A percentile compares a stretch with the other conserved stretches of the same genome.
These are phyloP conservation scores for Xiphorhynchus elegans DNA, from an alignment of 2,113 vertebrate species.

Conservation along the genomic window DNA sequence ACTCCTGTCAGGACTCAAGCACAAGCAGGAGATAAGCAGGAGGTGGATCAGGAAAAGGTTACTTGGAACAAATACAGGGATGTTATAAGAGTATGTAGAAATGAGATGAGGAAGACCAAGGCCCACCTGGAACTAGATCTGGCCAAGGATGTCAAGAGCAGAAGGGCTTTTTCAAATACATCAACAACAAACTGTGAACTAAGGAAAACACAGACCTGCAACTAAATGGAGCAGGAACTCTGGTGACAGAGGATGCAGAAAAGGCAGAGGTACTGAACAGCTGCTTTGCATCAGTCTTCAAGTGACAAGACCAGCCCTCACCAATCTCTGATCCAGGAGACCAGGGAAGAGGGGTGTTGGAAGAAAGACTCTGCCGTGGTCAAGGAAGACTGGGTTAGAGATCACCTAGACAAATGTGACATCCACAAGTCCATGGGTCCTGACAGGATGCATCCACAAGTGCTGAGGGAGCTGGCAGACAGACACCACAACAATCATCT, in stretches of 20 bases:
- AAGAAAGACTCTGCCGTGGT: neutral
- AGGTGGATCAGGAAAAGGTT: neutral
- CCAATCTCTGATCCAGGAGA: neutral
- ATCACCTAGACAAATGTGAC: neutral
- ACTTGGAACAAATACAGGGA: neutral
- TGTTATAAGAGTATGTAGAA: neutral
- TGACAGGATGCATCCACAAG: neutral
- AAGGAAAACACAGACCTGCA: neutral
- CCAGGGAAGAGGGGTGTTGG: neutral
- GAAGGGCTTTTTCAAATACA: neutral
- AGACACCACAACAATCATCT: rapidly evolving
- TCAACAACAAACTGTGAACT: neutral
- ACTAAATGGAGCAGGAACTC: neutral
- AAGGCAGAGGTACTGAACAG: neutral
- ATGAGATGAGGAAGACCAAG: neutral
- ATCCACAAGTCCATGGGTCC: neutral
- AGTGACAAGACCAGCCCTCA: neutral
- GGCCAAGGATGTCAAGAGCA: neutral
- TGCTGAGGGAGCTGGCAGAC: neutral
- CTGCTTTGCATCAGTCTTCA: neutral
- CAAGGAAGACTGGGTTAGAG: neutral
- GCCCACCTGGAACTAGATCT: neutral
- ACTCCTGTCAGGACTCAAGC: neutral
- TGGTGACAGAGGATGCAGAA: neutral
- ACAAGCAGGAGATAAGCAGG: neutral